Conservation (phyloP, 35 echinoderm and acorn worm species). For the Hemicentrotus pulcherrimus region DNA sequence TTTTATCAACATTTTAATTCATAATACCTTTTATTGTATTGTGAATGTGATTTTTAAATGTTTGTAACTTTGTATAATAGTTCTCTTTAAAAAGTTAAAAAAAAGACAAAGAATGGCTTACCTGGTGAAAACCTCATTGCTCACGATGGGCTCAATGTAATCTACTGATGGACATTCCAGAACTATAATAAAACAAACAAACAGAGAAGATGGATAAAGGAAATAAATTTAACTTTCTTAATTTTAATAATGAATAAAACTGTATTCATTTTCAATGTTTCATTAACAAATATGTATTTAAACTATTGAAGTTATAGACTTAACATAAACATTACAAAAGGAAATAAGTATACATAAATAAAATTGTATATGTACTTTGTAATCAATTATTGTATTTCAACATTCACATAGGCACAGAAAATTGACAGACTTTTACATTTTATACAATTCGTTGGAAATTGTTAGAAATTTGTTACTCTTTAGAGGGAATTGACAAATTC, state of each 20-base stretch:
- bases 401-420: no score
- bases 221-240: no score
- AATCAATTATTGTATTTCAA: not conserved
- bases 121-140: slow-evolving; percentile 60
- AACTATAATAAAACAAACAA: slow-evolving; percentile 54
- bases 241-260: no score
- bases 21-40: no score
- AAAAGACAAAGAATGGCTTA: not conserved
- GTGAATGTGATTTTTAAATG: no score
- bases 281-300: no score
- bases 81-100: not conserved
- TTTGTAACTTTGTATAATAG: not conserved
- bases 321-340: no score
- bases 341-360: not conserved
- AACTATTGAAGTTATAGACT: no score
- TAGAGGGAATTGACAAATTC: not conserved
- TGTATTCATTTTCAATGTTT: no score
- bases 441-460: no score
- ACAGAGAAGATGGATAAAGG: not conserved
- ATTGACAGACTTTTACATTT: no score
- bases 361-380: not conserved
- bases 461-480: not conserved
- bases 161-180: slow-evolving; percentile 81
- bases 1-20: no score
- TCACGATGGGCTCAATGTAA: slow-evolving; percentile 63